A percentile compares a stretch with the other conserved stretches of the same genome.
Conservation (phyloP, 2,888 invertebrate genomes). For the Trachelus iudaicus region DNA sequence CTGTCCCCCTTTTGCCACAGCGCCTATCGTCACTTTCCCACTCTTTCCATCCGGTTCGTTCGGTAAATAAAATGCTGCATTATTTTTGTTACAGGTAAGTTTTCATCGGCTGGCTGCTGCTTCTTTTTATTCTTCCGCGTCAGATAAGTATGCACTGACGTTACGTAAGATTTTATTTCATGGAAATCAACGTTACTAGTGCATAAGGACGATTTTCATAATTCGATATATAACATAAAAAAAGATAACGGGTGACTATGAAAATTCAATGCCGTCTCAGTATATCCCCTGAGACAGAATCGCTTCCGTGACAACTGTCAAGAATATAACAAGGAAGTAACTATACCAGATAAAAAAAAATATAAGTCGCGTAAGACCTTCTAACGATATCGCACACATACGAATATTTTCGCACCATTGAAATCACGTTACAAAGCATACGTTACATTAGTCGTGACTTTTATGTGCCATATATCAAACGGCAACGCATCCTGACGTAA, state of each 20-base stretch:
- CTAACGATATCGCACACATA: not conserved
- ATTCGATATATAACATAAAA: not conserved
- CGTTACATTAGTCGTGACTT: slow-evolving; percentile 13
- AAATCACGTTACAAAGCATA: slow-evolving; percentile 27
- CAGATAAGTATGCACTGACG: not conserved
- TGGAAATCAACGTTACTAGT: not conserved
- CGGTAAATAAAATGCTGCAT: not conserved
- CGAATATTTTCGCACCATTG: slow-evolving; percentile 19
- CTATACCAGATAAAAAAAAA: not conserved
- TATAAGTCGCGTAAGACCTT: not conserved
- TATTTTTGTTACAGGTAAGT: not conserved
- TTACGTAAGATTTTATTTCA: not conserved
- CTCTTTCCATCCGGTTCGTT: not conserved
- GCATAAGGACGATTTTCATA: not conserved
- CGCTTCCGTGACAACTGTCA: not conserved
- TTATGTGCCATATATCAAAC: slow-evolving; percentile 8
- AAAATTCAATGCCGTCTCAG: not conserved
- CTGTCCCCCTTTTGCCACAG: not conserved
- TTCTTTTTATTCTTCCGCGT: not conserved
- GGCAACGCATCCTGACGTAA: not conserved
- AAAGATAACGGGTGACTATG: not conserved
- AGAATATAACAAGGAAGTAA: not conserved
- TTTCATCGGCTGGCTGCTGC: not conserved
- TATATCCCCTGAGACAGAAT: not conserved
- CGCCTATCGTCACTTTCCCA: not conserved